These are phyloP conservation scores for Chrysaora quinquecirrha DNA, from an alignment of 30 jellyfish, hydroid and myxozoan species.

Conservation along the genomic window DNA sequence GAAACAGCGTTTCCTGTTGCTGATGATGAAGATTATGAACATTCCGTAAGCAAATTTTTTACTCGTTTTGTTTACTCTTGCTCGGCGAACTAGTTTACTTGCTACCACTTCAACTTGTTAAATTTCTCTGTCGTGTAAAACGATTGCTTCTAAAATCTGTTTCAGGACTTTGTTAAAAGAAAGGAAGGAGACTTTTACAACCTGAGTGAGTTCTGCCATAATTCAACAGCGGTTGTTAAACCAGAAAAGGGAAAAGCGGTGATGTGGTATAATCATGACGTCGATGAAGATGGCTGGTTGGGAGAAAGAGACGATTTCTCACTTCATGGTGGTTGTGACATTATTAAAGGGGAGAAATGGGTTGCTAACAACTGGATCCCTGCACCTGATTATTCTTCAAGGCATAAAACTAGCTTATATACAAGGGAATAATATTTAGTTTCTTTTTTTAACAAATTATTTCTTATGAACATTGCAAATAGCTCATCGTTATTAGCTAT, in stretches of 20 bases:
- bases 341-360: constrained; percentile 94
- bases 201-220: constrained; percentile 92
- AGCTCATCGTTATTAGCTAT: no score
- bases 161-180: constrained; percentile 73
- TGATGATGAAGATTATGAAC: constrained; percentile 71
- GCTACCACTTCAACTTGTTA: no score
- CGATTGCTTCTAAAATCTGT: no score
- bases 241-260: constrained; percentile 96
- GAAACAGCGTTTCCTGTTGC: constrained; percentile 99
- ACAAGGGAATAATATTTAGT: constrained; percentile 6
- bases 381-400: constrained; percentile 84
- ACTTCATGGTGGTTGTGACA: constrained; percentile 97
- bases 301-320: constrained; percentile 89
- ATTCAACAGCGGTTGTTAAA: constrained; percentile 88
- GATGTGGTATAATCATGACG: constrained; percentile 96
- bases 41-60: constrained; percentile 69
- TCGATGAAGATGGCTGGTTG: constrained; percentile 92
- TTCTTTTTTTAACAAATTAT: no score
- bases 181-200: constrained; percentile 88
- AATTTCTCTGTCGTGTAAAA: no score
- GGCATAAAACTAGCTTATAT: constrained; percentile 76
- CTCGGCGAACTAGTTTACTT: no score
- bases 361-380: constrained; percentile 96
- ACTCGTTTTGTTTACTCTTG: no score
- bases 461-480: no score